phyloP scores from a whole-genome alignment of 1,140 invertebrate genomes.

The Amyelois transitella region DNA sequence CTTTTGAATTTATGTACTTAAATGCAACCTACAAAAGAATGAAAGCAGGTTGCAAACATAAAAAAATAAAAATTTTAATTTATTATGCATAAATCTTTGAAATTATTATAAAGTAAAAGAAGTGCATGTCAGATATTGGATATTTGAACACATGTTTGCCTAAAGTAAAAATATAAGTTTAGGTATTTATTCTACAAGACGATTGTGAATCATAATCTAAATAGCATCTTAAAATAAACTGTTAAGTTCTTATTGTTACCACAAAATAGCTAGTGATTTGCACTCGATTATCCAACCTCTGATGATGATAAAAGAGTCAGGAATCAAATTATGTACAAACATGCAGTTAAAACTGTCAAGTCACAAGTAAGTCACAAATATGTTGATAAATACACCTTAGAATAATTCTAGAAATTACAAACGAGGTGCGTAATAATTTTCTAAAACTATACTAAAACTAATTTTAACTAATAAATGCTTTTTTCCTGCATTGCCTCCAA shows the following conservation, averaged over 20 bases:
- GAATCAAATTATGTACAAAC: not conserved
- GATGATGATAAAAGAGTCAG: not conserved
- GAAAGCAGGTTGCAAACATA: conserved; percentile 72
- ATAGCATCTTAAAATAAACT: too few species aligned
- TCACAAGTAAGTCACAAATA: conserved; percentile 20
- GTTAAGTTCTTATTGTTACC: too few species aligned
- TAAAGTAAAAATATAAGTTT: too few species aligned
- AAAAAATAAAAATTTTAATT: conserved; percentile 37
- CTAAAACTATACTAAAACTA: not conserved
- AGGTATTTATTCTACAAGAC: too few species aligned
- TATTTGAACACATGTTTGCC: too few species aligned
- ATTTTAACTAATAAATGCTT: not conserved
- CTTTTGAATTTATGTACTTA: conserved; percentile 65
- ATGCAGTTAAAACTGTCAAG: not conserved
- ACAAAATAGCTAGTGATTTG: too few species aligned
- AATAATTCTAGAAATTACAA: not conserved
- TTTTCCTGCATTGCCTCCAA: not conserved
- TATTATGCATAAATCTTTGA: not conserved
- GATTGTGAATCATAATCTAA: too few species aligned
- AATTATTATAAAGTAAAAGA: too few species aligned
- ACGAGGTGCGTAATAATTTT: not conserved
- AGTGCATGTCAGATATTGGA: too few species aligned
- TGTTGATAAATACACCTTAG: conserved; percentile 30
- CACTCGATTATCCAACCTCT: too few species aligned
- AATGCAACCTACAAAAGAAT: conserved; percentile 72